Percentiles rank a stretch among this genome's conserved stretches.
These are phyloP conservation scores for Calephelis virginiensis DNA, from an alignment of 1,140 invertebrate species.

Conservation along the genomic window DNA sequence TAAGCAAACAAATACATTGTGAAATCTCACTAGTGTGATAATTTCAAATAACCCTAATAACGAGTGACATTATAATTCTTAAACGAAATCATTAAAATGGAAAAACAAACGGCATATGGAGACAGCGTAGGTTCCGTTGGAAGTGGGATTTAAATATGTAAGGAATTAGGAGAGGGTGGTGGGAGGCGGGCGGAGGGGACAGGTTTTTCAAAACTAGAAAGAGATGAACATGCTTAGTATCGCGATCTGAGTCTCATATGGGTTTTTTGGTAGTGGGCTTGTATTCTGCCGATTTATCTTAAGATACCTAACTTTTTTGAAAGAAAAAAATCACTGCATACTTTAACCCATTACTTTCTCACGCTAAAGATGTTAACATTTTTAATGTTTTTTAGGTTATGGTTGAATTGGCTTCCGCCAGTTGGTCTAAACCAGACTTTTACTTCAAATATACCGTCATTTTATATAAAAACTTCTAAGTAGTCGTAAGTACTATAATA, in stretches of 20 bases:
- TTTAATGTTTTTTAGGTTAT: too few species aligned
- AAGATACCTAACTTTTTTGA: constrained; percentile 36
- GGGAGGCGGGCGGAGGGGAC: constrained; percentile 32
- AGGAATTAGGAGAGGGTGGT: constrained; percentile 68
- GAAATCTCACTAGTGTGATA: neutral
- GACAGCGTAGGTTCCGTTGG: constrained; percentile 68
- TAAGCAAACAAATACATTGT: neutral
- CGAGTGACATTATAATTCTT: constrained; percentile 10
- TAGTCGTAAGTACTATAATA: too few species aligned
- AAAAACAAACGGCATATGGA: constrained; percentile 55
- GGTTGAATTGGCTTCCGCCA: too few species aligned
- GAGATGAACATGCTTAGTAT: constrained; percentile 76
- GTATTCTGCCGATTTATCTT: constrained; percentile 46
- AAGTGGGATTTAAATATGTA: constrained; percentile 78
- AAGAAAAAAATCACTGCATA: too few species aligned
- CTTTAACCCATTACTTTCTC: too few species aligned
- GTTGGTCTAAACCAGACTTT: too few species aligned
- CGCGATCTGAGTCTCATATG: constrained; percentile 58
- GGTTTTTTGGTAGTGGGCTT: constrained; percentile 30
- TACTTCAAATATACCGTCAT: too few species aligned
- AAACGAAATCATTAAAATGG: constrained; percentile 12
- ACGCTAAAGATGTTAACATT: too few species aligned
- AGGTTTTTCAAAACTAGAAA: constrained; percentile 76
- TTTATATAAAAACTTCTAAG: too few species aligned
- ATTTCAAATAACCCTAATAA: constrained; percentile 8